Evolutionary conservation across 23 tunicate genomes (phyloP).

Genomic region (Halocynthia roretzi): DNA sequence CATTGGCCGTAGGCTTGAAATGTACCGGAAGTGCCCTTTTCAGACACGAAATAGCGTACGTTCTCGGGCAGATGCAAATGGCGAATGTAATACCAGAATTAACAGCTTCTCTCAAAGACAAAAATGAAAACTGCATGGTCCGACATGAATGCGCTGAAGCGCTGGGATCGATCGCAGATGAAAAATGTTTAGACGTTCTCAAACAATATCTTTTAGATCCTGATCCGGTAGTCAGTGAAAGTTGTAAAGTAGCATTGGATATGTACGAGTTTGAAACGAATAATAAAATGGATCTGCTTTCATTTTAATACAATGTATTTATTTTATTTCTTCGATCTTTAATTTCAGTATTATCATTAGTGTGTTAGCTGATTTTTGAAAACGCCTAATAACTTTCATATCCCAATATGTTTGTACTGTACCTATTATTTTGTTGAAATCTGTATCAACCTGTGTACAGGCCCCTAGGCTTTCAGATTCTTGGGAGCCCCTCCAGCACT

Average conservation of each 20-base stretch:
- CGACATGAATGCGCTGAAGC: slow-evolving; percentile 99
- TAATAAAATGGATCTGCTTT: too few relatives aligned
- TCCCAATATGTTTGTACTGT: too few relatives aligned
- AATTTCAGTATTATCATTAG: too few relatives aligned
- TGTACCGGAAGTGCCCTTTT: slow-evolving; percentile 74
- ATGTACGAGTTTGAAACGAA: slow-evolving; percentile 65
- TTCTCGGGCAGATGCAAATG: slow-evolving; percentile 86
- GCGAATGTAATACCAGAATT: slow-evolving; percentile 50
- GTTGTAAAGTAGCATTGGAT: slow-evolving; percentile 99
- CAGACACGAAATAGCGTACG: slow-evolving; percentile 95
- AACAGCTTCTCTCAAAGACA: slow-evolving; percentile 25
- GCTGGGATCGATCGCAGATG: slow-evolving; percentile 74
- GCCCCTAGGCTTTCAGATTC: too few relatives aligned
- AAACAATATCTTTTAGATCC: slow-evolving; percentile 34
- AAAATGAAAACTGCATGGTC: slow-evolving; percentile 71
- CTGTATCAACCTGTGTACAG: too few relatives aligned
- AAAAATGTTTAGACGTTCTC: slow-evolving; percentile 39
- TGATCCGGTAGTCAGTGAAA: slow-evolving; percentile 67
- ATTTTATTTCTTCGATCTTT: too few relatives aligned
- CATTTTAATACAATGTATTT: too few relatives aligned
- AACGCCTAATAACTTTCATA: too few relatives aligned
- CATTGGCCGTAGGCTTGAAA: slow-evolving; percentile 59
- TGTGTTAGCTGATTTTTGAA: too few relatives aligned
- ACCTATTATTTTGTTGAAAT: too few relatives aligned
- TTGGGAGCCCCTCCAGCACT: too few relatives aligned